A percentile compares a stretch with the other conserved stretches of the same genome.
These are phyloP conservation scores for Acanthopleura granulata DNA, from an alignment of 2,888 invertebrate species.

Conservation along the genomic window DNA sequence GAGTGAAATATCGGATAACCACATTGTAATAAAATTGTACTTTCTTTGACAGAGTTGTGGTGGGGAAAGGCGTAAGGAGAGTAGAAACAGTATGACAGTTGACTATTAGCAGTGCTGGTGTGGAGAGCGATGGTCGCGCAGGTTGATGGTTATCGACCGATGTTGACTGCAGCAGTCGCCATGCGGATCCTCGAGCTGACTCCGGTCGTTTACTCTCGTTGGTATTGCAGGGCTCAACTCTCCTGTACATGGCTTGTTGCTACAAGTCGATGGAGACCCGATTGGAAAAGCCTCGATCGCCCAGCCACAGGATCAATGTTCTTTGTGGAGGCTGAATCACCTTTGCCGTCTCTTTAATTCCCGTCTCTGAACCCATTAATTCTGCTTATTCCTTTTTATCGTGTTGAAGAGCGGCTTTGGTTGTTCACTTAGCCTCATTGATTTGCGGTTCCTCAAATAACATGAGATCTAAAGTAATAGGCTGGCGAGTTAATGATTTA, in stretches of 20 bases:
- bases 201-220: no score
- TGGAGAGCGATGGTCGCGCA: no score
- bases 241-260: no score
- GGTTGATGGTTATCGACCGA: neutral
- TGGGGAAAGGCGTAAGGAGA: no score
- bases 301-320: slow-evolving; percentile 5
- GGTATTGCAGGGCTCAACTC: no score
- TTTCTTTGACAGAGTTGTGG: no score
- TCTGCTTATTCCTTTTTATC: slow-evolving; percentile 20
- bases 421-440: slow-evolving; percentile 16
- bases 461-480: slow-evolving; percentile 18
- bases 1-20: no score
- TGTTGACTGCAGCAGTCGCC: neutral
- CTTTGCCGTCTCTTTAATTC: slow-evolving; percentile 17
- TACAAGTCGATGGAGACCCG: no score
- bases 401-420: slow-evolving; percentile 18
- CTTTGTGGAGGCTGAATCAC: slow-evolving; percentile 16
- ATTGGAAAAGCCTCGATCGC: neutral
- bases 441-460: slow-evolving; percentile 13
- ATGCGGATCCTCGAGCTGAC: no score
- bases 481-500: slow-evolving; percentile 15
- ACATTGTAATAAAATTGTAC: no score
- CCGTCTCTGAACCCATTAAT: slow-evolving; percentile 18
- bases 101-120: no score
- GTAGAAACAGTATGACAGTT: no score